Conservation (phyloP, 1,140 invertebrate genomes). For the Ephestia elutella region DNA sequence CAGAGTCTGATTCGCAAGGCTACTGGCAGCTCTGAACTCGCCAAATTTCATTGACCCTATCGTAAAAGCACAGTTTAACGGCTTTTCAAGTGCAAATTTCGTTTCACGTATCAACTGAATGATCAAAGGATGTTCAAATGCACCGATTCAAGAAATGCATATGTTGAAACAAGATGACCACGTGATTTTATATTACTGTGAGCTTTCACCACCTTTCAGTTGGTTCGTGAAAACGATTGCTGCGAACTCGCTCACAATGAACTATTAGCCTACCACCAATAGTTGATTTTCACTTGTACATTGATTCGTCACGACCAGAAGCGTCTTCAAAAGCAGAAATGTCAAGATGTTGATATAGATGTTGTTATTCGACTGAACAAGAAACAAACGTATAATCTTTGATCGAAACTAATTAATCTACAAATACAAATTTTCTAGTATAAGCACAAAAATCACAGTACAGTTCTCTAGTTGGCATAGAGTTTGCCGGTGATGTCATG, state of each 20-base stretch:
- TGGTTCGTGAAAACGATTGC: too few relatives aligned
- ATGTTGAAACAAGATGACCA: not conserved
- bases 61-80: slow-evolving; percentile 25
- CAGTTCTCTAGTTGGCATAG: slow-evolving; percentile 32
- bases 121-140: not conserved
- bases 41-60: slow-evolving; percentile 2
- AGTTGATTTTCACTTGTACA: too few relatives aligned
- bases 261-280: too few relatives aligned
- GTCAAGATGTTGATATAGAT: too few relatives aligned
- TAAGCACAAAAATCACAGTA: too few relatives aligned
- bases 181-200: not conserved
- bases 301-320: too few relatives aligned
- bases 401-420: too few relatives aligned
- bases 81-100: slow-evolving; percentile 33
- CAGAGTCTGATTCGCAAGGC: not conserved
- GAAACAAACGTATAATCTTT: too few relatives aligned
- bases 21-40: not conserved
- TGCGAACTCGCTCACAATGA: too few relatives aligned
- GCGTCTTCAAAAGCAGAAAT: too few relatives aligned
- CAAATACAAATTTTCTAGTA: too few relatives aligned
- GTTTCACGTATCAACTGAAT: not conserved
- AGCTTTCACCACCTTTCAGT: not conserved
- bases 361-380: too few relatives aligned
- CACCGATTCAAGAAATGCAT: not conserved
- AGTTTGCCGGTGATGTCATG: slow-evolving; percentile 44